phyloP scores from a whole-genome alignment of 2,113 vertebrate genomes.

The Sula dactylatra region DNA sequence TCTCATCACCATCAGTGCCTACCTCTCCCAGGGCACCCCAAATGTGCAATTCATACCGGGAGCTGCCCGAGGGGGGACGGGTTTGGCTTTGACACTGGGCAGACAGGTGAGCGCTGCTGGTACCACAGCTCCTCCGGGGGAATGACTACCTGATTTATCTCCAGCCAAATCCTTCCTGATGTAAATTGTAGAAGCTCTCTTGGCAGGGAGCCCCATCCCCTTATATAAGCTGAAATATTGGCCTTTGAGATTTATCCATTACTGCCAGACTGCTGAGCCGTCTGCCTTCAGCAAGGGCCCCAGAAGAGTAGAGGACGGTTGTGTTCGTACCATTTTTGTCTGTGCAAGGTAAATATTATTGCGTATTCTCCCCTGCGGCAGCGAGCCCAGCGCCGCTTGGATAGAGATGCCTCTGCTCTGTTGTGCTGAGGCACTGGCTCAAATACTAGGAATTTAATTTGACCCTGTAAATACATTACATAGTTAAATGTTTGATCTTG shows the following conservation, averaged over 20 bases:
- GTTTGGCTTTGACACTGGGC: neutral
- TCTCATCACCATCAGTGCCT: neutral
- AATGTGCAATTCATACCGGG: neutral
- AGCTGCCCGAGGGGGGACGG: neutral
- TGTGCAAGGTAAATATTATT: slow-evolving; percentile 21
- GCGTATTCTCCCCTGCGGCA: neutral
- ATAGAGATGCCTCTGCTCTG: neutral
- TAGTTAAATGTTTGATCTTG: neutral
- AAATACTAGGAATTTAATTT: neutral
- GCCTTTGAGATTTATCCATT: slow-evolving; percentile 42
- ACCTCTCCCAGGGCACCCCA: neutral
- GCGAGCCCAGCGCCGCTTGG: neutral
- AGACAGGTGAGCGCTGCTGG: slow-evolving; percentile 21
- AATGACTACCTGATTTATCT: slow-evolving; percentile 45
- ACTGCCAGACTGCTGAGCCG: slow-evolving; percentile 1
- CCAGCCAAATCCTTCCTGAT: slow-evolving; percentile 51
- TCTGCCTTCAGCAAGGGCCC: slow-evolving; percentile 35
- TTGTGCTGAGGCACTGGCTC: neutral
- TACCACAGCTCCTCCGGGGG: neutral
- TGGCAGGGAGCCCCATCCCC: slow-evolving; percentile 41
- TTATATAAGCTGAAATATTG: slow-evolving; percentile 60
- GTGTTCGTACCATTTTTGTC: neutral
- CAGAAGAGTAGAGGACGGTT: neutral
- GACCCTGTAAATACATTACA: neutral
- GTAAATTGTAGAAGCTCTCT: slow-evolving; percentile 43